phyloP scores from a whole-genome alignment of 2,888 invertebrate genomes.

The Coecobrya sp. region DNA sequence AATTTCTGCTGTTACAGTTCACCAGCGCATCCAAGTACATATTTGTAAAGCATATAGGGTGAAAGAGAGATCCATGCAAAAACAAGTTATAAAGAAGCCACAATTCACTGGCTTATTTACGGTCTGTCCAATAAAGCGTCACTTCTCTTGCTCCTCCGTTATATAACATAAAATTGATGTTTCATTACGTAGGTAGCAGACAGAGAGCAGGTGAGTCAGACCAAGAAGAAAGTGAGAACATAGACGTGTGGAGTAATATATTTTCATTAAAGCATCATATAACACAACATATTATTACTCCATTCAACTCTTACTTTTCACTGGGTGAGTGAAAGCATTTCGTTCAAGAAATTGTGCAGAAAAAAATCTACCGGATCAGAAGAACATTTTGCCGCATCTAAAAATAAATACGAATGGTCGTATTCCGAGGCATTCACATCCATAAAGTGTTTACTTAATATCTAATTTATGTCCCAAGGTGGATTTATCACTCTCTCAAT shows the following conservation, averaged over 20 bases:
- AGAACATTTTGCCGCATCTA: too few species aligned
- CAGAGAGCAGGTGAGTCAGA: not conserved
- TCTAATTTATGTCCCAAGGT: slow-evolving; percentile 46
- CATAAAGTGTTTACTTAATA: slow-evolving; percentile 42
- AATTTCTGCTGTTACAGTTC: too few species aligned
- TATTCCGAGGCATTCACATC: not conserved
- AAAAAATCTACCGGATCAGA: too few species aligned
- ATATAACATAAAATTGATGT: not conserved
- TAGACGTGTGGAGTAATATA: not conserved
- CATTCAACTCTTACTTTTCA: not conserved
- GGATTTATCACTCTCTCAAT: not conserved
- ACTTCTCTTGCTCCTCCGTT: not conserved
- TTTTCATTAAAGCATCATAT: slow-evolving; percentile 5
- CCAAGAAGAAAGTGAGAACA: not conserved
- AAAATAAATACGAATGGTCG: too few species aligned
- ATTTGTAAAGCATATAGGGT: not conserved
- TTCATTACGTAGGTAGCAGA: not conserved
- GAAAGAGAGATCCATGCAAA: not conserved
- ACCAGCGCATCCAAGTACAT: too few species aligned
- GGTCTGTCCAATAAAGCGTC: slow-evolving; percentile 9
- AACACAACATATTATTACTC: not conserved
- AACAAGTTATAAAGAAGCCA: not conserved
- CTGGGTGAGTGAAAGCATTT: not conserved
- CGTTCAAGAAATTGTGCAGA: not conserved
- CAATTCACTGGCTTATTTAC: slow-evolving; percentile 37